Evolutionary conservation across 2,797 vertebrate genomes (phyloP), one percentile per base, ranked within the genome.

Genomic region (Typhlichthys subterraneus): DNA sequence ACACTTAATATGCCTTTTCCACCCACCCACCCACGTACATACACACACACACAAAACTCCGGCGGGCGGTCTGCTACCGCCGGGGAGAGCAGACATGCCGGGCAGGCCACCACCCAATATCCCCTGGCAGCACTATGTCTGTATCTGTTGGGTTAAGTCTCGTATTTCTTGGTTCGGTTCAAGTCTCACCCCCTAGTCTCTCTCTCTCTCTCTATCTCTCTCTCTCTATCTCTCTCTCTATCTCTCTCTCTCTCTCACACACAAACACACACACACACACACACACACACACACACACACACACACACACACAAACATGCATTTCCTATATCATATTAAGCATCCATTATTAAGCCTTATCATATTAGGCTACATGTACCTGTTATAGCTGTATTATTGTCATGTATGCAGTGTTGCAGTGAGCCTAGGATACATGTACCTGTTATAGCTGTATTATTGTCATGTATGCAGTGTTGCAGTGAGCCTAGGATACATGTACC

Each of bases 1-100:
- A 67, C 69, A 81, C 82, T 88, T 74, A 59, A 70, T 73, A 77
- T 86, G 82, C 82, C 70, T 65, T 84, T 87, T 74, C 75, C 81
- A 83, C 85, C 84, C 87, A 85, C 75, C 80, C 23, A 23, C 23
- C 3, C 4, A 29, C 4, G 23, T 29, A 29, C 23, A 29, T 29
- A 29, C 23, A 29, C 23, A 29, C 23, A 19, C 19, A 23, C 23
- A 29, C 23, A 29, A 0, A 29, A 29, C 77, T 69, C 68, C 69
- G 69, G 76, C 69, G 52, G 66, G 57, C 38, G 55, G 62, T 17
- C 46, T 66, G 42, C 29, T 57, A 9, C 55, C 55, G 57, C 19
- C 13, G 45, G 50, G 6, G 53, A 55, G 31, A 38, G 38, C 55
- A 57, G 38, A 15, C 55, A 14, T 29, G 7, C 53, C 31, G 17